Percentiles rank a stretch among this genome's conserved stretches.
Conservation (phyloP, 2,888 invertebrate species). For the Pristionchus japonicus region DNA sequence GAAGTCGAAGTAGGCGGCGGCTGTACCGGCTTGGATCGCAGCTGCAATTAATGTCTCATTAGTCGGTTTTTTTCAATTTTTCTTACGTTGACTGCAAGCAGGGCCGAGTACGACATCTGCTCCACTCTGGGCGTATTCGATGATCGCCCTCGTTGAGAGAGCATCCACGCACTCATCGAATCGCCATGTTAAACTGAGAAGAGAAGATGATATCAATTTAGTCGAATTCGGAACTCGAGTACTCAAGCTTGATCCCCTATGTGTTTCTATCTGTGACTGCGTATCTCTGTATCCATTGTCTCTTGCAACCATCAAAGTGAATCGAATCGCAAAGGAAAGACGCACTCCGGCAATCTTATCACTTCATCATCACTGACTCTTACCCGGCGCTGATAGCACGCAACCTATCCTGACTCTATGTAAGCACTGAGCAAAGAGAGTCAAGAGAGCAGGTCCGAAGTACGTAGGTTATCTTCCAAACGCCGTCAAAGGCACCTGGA, state of each 20-base stretch:
- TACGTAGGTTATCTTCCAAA: background rate
- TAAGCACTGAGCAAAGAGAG: background rate
- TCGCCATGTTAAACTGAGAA: conserved; percentile 55
- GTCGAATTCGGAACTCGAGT: too few species aligned
- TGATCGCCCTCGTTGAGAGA: conserved; percentile 49
- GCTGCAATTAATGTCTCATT: too few species aligned
- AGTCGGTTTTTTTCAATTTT: too few species aligned
- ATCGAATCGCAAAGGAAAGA: too few species aligned
- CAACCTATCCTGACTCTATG: background rate
- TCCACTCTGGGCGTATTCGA: conserved; percentile 52
- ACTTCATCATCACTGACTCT: background rate
- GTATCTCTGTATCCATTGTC: too few species aligned
- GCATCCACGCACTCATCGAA: conserved; percentile 56
- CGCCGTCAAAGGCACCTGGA: background rate
- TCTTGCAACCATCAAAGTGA: too few species aligned
- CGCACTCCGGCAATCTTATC: background rate
- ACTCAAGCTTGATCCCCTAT: too few species aligned
- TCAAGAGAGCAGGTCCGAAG: background rate
- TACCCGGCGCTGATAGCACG: background rate
- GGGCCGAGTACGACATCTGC: conserved; percentile 61
- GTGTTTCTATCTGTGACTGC: too few species aligned
- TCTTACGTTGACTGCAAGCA: conserved; percentile 50
- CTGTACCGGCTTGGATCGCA: conserved; percentile 42
- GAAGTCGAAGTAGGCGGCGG: conserved; percentile 54
- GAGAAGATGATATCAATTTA: too few species aligned